phyloP scores from a whole-genome alignment of 2,797 vertebrate species.

The Cercopithecus hamlyni region DNA sequence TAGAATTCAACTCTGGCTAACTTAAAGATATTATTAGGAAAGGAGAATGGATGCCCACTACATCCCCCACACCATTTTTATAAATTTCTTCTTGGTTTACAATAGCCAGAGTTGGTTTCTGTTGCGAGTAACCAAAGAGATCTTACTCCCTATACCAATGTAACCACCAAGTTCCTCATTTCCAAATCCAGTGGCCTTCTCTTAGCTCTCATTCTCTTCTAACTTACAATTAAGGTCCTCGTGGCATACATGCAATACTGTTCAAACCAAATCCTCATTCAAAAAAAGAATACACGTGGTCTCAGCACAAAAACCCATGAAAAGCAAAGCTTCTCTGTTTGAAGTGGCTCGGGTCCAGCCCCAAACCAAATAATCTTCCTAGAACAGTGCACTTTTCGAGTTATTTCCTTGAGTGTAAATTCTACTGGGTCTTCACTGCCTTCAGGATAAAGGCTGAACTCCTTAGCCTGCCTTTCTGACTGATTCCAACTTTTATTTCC shows the following conservation, averaged over 20 bases:
- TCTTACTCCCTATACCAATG: neutral
- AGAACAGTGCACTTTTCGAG: neutral
- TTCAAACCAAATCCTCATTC: neutral
- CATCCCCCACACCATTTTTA: neutral
- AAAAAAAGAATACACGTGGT: neutral
- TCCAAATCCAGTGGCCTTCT: neutral
- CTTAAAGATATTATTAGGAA: neutral
- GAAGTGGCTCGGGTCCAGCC: neutral
- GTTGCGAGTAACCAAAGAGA: neutral
- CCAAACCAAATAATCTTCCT: neutral
- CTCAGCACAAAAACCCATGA: neutral
- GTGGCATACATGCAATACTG: neutral
- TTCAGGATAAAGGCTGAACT: neutral
- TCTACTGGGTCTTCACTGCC: neutral
- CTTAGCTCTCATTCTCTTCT: neutral
- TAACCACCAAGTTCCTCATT: neutral
- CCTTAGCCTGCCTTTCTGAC: neutral
- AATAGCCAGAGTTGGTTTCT: neutral
- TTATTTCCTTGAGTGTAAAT: neutral
- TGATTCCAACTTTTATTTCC: neutral
- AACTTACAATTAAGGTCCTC: neutral
- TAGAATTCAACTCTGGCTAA: neutral
- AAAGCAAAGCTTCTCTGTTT: neutral
- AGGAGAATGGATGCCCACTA: neutral
- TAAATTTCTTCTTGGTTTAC: neutral